A percentile compares a stretch with the other conserved stretches of the same genome.
Evolutionary conservation across 2,888 invertebrate species (phyloP).

Genomic region (Hirtodrosophila trivittata): DNA sequence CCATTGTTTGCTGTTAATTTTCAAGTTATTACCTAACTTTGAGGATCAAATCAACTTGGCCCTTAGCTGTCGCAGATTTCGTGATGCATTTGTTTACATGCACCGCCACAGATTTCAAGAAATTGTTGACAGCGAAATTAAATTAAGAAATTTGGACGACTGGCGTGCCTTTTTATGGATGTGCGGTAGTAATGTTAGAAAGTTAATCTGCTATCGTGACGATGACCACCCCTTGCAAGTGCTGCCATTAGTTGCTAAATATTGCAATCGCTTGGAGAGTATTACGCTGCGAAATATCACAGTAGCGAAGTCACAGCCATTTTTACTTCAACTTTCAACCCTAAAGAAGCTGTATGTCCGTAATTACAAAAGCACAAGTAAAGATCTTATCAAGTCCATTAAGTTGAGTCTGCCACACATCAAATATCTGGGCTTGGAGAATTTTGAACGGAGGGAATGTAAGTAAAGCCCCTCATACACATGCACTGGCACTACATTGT

Average conservation of each 20-base stretch:
- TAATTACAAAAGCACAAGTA: conserved; percentile 65
- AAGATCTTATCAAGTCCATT: conserved; percentile 52
- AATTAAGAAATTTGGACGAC: conserved; percentile 53
- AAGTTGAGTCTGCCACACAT: conserved; percentile 48
- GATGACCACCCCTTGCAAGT: conserved; percentile 64
- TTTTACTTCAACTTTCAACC: conserved; percentile 40
- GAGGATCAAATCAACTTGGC: conserved; percentile 65
- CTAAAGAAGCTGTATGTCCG: conserved; percentile 53
- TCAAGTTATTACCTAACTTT: conserved; percentile 47
- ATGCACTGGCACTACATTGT: too few species aligned
- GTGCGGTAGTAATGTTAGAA: conserved; percentile 53
- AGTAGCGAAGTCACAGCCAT: conserved; percentile 45
- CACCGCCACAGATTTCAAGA: conserved; percentile 50
- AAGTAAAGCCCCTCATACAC: conserved; percentile 12
- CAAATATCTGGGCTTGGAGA: conserved; percentile 50
- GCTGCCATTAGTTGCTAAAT: conserved; percentile 51
- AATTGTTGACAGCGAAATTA: conserved; percentile 55
- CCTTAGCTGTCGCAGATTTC: conserved; percentile 59
- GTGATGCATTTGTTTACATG: conserved; percentile 60
- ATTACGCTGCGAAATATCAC: conserved; percentile 59
- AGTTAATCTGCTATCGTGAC: conserved; percentile 53
- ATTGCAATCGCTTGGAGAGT: conserved; percentile 51
- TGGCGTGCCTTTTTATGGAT: conserved; percentile 66
- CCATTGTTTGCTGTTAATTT: conserved; percentile 56
- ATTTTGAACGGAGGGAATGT: conserved; percentile 61